Percentiles rank a stretch among this genome's conserved stretches.
Evolutionary conservation across 2,113 vertebrate genomes (phyloP).

Genomic region (Caloenas nicobarica): DNA sequence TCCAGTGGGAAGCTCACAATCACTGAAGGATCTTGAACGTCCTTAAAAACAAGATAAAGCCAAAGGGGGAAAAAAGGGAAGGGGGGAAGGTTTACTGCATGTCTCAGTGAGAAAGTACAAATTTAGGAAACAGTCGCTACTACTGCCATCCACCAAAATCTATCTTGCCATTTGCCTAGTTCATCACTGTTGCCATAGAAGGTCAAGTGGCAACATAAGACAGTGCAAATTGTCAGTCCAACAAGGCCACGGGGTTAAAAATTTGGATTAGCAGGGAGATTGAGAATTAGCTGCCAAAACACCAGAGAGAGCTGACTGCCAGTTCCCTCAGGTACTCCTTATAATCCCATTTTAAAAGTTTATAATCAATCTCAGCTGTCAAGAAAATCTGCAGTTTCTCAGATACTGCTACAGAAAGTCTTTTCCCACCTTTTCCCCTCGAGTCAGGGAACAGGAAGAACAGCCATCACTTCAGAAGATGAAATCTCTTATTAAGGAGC

Average conservation of each 20-base stretch:
- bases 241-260: not conserved
- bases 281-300: not conserved
- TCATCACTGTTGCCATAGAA: not conserved
- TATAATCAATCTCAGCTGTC: not conserved
- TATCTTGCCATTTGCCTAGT: not conserved
- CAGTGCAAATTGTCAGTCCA: not conserved
- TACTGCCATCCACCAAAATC: not conserved
- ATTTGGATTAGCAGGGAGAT: not conserved
- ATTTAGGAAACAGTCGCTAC: not conserved
- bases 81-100: not conserved
- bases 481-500: not conserved
- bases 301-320: not conserved
- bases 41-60: slow-evolving; percentile 74
- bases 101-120: not conserved
- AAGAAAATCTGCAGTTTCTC: not conserved
- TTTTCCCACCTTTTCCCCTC: not conserved
- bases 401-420: not conserved
- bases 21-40: slow-evolving; percentile 96
- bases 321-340: not conserved
- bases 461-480: not conserved
- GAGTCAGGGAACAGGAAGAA: not conserved
- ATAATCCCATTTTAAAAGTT: not conserved
- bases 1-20: slow-evolving; percentile 90
- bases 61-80: not conserved
- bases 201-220: not conserved